A percentile compares a stretch with the other conserved stretches of the same genome.
phyloP scores from a whole-genome alignment of 1,140 invertebrate species.

The Brachionus rotundiformis region DNA sequence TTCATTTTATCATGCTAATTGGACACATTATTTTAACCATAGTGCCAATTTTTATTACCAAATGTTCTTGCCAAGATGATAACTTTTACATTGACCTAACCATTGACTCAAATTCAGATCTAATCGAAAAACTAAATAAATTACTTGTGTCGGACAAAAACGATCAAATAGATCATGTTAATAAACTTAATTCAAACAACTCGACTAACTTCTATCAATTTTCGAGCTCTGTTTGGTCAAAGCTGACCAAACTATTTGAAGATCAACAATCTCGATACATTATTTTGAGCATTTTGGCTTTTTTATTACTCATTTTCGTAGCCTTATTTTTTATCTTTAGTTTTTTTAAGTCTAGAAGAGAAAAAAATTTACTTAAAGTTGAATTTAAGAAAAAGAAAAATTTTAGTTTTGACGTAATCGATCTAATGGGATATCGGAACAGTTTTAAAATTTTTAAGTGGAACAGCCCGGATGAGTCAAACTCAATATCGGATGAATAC shows the following conservation, averaged over 20 bases:
- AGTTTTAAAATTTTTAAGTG: constrained; percentile 26
- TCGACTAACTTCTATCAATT: background rate
- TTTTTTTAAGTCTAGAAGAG: background rate
- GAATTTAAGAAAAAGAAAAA: constrained; percentile 22
- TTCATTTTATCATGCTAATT: constrained; percentile 9
- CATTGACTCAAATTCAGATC: background rate
- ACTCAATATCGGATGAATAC: constrained; percentile 7
- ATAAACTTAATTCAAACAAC: background rate
- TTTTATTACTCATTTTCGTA: background rate
- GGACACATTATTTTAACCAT: background rate
- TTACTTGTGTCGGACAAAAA: background rate
- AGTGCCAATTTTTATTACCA: background rate
- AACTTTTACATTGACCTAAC: background rate
- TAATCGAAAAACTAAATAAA: background rate
- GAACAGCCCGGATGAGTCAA: background rate
- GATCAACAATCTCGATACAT: background rate
- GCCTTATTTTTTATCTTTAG: background rate
- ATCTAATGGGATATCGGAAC: constrained; percentile 27
- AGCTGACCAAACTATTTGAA: background rate
- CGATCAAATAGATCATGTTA: background rate
- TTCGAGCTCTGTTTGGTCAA: background rate
- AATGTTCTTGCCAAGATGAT: background rate
- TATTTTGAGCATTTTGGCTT: background rate
- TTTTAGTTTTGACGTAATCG: constrained; percentile 10
- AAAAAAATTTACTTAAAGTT: background rate